These are phyloP conservation scores for Gambusia yucatana DNA, from an alignment of 2,797 vertebrate species.

Conservation along the genomic window DNA sequence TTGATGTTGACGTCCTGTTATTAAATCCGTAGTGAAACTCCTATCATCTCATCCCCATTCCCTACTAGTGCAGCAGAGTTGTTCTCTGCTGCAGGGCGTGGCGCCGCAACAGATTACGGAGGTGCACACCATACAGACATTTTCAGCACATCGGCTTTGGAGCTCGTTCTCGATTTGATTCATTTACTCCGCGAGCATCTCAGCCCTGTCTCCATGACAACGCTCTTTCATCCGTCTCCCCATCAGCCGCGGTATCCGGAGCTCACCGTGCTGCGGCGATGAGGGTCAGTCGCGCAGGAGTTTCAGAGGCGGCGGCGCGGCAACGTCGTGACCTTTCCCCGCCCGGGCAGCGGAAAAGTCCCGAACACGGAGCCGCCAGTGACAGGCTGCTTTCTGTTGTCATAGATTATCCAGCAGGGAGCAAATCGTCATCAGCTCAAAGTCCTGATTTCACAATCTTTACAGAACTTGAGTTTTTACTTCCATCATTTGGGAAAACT, in stretches of 20 bases:
- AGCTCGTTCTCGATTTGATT: constrained; percentile 36
- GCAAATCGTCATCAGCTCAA: not conserved
- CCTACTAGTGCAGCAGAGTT: not conserved
- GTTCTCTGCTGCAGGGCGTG: constrained; percentile 18
- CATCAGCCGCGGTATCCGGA: constrained; percentile 40
- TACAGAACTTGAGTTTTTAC: not conserved
- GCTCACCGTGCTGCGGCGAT: constrained; percentile 23
- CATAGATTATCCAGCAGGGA: not conserved
- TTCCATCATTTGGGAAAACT: not conserved
- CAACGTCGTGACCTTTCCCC: constrained; percentile 22
- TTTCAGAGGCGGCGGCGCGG: constrained; percentile 9
- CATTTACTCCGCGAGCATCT: constrained; percentile 49
- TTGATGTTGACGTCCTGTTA: not conserved
- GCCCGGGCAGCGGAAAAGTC: not conserved
- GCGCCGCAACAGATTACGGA: constrained; percentile 19
- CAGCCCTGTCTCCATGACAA: constrained; percentile 68
- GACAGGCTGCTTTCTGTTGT: not conserved
- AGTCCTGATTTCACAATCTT: not conserved
- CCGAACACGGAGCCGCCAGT: not conserved
- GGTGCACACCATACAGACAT: constrained; percentile 29
- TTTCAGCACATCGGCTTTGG: constrained; percentile 31
- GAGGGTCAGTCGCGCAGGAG: constrained; percentile 28
- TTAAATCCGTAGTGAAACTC: not conserved
- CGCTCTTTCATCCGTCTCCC: constrained; percentile 50
- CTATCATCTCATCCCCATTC: not conserved